These are phyloP conservation scores for Andricus quercusramuli DNA, from an alignment of 2,888 invertebrate genomes.

Conservation along the genomic window DNA sequence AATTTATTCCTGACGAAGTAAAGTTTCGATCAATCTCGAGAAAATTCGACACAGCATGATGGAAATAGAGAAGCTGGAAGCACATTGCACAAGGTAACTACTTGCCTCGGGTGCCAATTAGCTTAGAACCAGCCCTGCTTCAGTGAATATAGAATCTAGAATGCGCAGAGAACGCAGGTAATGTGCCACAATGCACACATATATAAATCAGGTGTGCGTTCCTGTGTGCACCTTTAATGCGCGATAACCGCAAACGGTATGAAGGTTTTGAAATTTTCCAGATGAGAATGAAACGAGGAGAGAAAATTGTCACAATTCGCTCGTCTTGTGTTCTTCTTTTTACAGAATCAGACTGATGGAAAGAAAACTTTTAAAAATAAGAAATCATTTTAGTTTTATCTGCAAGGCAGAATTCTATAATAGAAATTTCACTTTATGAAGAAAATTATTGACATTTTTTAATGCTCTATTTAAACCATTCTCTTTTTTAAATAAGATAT, in stretches of 20 bases:
- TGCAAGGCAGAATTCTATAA: not conserved
- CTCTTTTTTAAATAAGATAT: no score
- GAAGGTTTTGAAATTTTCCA: constrained; percentile 5
- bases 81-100: not conserved
- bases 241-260: constrained; percentile 14
- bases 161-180: not conserved
- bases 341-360: not conserved
- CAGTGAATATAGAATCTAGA: not conserved
- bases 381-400: no score
- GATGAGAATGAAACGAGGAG: constrained; percentile 14
- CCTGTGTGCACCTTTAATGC: constrained; percentile 6
- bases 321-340: not conserved
- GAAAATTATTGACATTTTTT: not conserved
- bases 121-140: constrained; percentile 3
- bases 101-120: constrained; percentile 10
- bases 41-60: constrained; percentile 1
- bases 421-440: not conserved
- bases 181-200: not conserved
- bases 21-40: not conserved
- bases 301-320: constrained; percentile 7
- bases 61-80: not conserved
- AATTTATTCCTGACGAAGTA: not conserved
- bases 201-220: constrained; percentile 1
- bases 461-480: not conserved
- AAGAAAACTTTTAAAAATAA: not conserved